Percentiles rank a stretch among this genome's conserved stretches.
These are phyloP conservation scores for Nudaria mundana DNA, from an alignment of 2,888 invertebrate species.

Conservation along the genomic window DNA sequence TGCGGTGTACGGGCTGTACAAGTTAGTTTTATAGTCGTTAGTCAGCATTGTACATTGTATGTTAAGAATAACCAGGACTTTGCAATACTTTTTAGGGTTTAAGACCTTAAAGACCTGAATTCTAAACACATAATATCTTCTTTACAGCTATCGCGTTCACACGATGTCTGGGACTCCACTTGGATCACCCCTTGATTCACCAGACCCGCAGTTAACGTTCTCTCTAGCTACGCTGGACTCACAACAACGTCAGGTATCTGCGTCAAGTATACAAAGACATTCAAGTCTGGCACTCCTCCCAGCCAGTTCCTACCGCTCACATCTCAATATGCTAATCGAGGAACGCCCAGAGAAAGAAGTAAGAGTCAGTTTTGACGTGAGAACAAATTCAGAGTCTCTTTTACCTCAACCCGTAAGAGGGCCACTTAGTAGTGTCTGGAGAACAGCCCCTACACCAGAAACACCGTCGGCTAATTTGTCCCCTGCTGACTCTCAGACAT, in stretches of 20 bases:
- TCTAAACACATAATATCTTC: too few relatives aligned
- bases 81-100: too few relatives aligned
- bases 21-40: too few relatives aligned
- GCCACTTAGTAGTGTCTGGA: conserved; percentile 69
- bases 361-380: conserved; percentile 70
- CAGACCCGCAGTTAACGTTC: conserved; percentile 85
- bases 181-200: conserved; percentile 92
- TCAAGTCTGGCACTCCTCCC: conserved; percentile 71
- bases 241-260: conserved; percentile 84
- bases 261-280: conserved; percentile 73
- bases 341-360: conserved; percentile 73
- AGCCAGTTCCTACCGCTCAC: conserved; percentile 75
- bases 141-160: conserved; percentile 89
- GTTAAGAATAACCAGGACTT: too few relatives aligned
- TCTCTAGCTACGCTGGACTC: conserved; percentile 83
- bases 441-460: conserved; percentile 82
- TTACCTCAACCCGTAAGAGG: conserved; percentile 65
- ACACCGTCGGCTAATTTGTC: conserved; percentile 86
- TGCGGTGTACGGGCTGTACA: too few relatives aligned
- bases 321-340: conserved; percentile 74
- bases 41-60: too few relatives aligned
- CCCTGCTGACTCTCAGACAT: conserved; percentile 81
- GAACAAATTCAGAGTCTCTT: conserved; percentile 59
- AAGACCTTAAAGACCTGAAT: too few relatives aligned
- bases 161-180: conserved; percentile 89